Base-by-base conservation (phyloP, 2,797 vertebrate species). In the Chromis chromis region DNA sequence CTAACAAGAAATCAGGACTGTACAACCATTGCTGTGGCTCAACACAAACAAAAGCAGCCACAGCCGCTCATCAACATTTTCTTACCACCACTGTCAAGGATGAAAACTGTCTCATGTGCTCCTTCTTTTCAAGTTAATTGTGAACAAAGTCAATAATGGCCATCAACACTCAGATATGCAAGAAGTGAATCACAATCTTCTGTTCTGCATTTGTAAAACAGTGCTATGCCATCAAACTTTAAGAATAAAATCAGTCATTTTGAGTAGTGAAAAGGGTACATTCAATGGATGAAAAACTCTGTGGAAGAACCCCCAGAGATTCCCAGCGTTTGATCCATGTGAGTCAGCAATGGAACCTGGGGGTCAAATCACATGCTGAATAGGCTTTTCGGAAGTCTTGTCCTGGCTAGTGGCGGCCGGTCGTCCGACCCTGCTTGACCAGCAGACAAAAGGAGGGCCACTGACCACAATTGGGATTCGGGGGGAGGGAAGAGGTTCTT, bases 361-460 rank as follows among this genome's bases (percentile, higher is more conserved):
- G 89, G 93, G 92, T 94, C 91, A 94, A 88, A 93, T 94, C 91
- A 86, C 88, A 93, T 83, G 88, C 82, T 94, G 94, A 95, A 95
- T 92, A 92, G 94, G 92, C 90, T 94, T 89, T 94, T 93, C 91
- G 92, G 94, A 94, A 94, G 93, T 95, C 94, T 93, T 90, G 89
- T 89, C 89, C 87, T 81, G 88, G 92, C 92, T 87, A 89, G 89
- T 83, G 91, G 91, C 85, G 81, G 92, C 94, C 86, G 82, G 93
- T 90, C 91, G 84, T 85, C 90, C 92, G 89, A 94, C 94, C 92
- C 90, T 74, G 82, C 91, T 94, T 93, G 94, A 93, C 87, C 90
- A 84, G 76, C 72, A 90, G 89, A 95, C 93, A 95, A 95, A 92
- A 79, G 80, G 76, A 89, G 88, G 90, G 90, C 86, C 84, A 89